Evolutionary conservation across 2,113 vertebrate species (phyloP).

Genomic region (Accipiter virgatus): DNA sequence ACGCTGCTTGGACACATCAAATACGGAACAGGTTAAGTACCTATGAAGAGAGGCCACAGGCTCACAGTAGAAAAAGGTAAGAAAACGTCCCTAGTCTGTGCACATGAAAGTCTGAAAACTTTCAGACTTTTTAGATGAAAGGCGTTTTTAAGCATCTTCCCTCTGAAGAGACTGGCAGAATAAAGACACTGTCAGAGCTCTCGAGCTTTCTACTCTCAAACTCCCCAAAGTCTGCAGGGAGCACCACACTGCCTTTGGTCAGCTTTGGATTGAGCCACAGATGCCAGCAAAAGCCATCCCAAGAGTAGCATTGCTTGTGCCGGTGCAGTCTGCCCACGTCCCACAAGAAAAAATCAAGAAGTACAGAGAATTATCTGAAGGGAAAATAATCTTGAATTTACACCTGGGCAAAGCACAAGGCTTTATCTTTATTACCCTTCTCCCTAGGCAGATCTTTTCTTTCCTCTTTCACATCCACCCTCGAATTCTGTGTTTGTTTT

Average conservation of each 20-base stretch:
- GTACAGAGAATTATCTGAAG: background rate
- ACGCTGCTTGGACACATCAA: background rate
- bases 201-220: background rate
- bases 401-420: background rate
- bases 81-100: background rate
- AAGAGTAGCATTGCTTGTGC: background rate
- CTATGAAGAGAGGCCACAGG: background rate
- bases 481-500: background rate
- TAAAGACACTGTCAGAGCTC: background rate
- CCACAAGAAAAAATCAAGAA: background rate
- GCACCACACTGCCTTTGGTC: background rate
- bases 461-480: background rate
- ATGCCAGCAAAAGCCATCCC: background rate
- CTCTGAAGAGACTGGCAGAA: background rate
- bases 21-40: background rate
- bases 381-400: conserved; percentile 7
- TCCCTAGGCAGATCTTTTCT: background rate
- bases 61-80: background rate
- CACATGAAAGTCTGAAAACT: background rate
- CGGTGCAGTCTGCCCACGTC: background rate
- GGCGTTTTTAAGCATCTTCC: background rate
- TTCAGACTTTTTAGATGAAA: conserved; percentile 9
- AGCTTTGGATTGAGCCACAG: conserved; percentile 7
- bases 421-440: background rate
- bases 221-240: background rate